Evolutionary conservation across 2,888 invertebrate species (phyloP), one percentile per base, ranked within the genome.

Genomic region (Operophtera brumata): DNA sequence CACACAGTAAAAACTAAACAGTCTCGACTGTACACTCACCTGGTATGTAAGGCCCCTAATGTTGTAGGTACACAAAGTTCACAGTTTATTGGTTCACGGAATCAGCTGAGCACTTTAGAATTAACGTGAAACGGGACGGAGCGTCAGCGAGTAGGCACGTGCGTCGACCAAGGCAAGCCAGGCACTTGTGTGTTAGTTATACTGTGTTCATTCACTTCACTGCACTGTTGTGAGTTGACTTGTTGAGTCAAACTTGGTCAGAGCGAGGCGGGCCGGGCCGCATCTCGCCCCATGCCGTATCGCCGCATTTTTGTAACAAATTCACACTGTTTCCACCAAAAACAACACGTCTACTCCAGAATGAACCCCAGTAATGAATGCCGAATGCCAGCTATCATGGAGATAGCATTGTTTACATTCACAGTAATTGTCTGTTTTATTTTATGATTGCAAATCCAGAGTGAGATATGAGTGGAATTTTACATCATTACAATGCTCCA

Each of bases 221-320:
- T 1, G 36, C 11, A 2, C 6, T 12, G 36, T 36, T 36, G 64
- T 59, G 64, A 57, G 61, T 47, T 36, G 49, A 48, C 49, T 50
- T 50, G 54, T 50, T 54, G 50, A 51, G 42, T 25, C 58, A 59
- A 58, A 58, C 62, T 48, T 52, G 54, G 11, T 47, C 50, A 59
- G 52, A 53, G 55, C 59, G 80, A 80, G 76, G 80, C 82, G 85
- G 74, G 82, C 78, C 77, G 75, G 57, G 65, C 58, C 48, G 64
- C 70, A 77, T 74, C 85, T 77, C 86, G 87, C 85, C 87, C 80
- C 84, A 68, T 65, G 28, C 72, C 66, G 64, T 61, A 57, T 61
- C 74, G 71, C 84, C 86, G 86, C 88, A 87, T 89, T 85, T 86
- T 86, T 73, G 40, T 35, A 65, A 59, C 70, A 66, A 67, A 48